Base-by-base conservation (phyloP, 1,140 invertebrate genomes). In the Eubasilissa regina region DNA sequence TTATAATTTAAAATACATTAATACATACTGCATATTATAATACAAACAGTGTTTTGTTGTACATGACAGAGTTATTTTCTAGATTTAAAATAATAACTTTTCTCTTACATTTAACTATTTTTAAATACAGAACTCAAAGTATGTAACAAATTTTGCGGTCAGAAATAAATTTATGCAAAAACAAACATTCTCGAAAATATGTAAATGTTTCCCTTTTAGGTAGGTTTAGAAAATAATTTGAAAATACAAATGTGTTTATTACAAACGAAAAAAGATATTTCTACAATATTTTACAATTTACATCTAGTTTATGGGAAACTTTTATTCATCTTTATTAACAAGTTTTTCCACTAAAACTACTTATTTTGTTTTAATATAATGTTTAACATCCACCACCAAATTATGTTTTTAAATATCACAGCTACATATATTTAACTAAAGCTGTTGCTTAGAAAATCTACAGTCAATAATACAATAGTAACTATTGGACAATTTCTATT, bases 391-490 rank as follows among this genome's bases (percentile, higher is more conserved):
- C 80, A 76, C 45, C 80, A 81, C 80, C 80, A 70, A 73, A 68
- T 62, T 76, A 74, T 74, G 35, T 70, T 53, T 51, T 53, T 76
- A 72, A 62, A 78, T 81, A 81, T 81, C 80, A 81, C 80, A 81
- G 80, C 80, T 81, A 81, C 75, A 79, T 77, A 75, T 25, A 81
- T 68, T 64, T 56, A 79, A 81, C 80, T 81, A 81, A 81, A 79
- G 80, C 80, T 79, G 80, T 74, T 81, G 47, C 66, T 56, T 55
- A 72, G 35, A 43, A 21, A 45, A 62, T 77, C 25, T 64, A 77
- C 53, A 53, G 44, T 56, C 13, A 35, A 74, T 56, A 35, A 58
- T 74, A 56, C 17, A 56, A 43, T 75, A 75, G 44, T 62, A 60
- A 75, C 44, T 75, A 43, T 44, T 35, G 17, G 25, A 53, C 55